These are phyloP conservation scores for Sporophila hypoxantha DNA, from an alignment of 2,113 vertebrate species.

Conservation along the genomic window DNA sequence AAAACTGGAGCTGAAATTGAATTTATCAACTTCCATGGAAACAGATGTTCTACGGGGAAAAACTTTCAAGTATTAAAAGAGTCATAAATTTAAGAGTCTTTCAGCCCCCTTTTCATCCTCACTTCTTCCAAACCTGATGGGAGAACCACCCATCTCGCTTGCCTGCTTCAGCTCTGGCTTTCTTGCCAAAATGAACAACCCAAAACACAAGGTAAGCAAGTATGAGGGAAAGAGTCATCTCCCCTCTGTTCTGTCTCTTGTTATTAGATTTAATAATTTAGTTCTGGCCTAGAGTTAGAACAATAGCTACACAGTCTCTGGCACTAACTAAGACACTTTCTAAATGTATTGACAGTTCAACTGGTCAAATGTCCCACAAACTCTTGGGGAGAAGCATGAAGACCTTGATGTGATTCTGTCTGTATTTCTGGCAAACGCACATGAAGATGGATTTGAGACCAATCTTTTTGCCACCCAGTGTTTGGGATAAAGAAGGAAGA, in stretches of 20 bases:
- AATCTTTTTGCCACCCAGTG: neutral
- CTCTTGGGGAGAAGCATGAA: neutral
- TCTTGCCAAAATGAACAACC: neutral
- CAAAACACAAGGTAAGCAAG: neutral
- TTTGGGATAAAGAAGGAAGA: neutral
- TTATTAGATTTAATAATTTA: neutral
- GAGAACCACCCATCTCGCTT: neutral
- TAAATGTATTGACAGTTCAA: neutral
- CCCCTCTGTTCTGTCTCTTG: neutral
- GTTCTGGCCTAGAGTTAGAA: neutral
- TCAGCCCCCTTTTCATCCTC: neutral
- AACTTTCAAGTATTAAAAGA: neutral
- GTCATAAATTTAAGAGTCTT: neutral
- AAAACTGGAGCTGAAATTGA: neutral
- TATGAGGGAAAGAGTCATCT: neutral
- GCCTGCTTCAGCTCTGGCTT: neutral
- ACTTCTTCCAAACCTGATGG: neutral
- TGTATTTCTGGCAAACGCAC: neutral
- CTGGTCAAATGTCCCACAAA: neutral
- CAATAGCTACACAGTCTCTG: neutral
- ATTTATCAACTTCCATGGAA: constrained; percentile 1
- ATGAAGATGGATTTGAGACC: neutral
- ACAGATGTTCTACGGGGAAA: neutral
- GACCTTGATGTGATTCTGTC: neutral
- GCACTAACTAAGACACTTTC: neutral